These are phyloP conservation scores for Saccopteryx bilineata DNA, from an alignment of 2,113 vertebrate species.

Conservation along the genomic window DNA sequence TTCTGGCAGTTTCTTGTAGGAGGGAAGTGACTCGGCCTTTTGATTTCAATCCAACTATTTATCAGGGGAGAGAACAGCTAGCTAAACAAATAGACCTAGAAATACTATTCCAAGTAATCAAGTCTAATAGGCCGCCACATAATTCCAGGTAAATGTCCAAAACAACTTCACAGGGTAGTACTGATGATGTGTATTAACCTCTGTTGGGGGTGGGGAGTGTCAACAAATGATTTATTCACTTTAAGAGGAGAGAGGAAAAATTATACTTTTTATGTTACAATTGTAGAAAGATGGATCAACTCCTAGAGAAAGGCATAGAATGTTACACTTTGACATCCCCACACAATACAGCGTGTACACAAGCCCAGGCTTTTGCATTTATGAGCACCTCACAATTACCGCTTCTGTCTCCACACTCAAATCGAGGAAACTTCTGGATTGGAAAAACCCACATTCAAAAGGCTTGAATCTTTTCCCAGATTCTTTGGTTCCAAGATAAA, in stretches of 20 bases:
- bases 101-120: conserved; percentile 1
- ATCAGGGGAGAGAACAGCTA: background rate
- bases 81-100: background rate
- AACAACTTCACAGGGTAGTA: background rate
- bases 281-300: background rate
- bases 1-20: background rate
- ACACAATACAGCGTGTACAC: background rate
- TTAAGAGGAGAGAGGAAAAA: background rate
- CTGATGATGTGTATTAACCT: background rate
- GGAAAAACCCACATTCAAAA: conserved; percentile 12
- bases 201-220: background rate
- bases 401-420: background rate
- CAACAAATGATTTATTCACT: background rate
- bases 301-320: background rate
- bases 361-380: background rate
- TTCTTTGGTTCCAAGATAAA: conserved; percentile 36
- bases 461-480: background rate
- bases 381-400: background rate
- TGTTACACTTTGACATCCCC: background rate
- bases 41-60: conserved; percentile 30
- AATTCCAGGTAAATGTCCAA: conserved; percentile 40
- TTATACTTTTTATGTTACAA: background rate
- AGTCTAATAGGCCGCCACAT: background rate
- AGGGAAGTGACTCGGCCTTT: background rate
- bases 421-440: background rate